Evolutionary conservation across 2,113 vertebrate genomes (phyloP).

Genomic region (Psephotus haematonotus): DNA sequence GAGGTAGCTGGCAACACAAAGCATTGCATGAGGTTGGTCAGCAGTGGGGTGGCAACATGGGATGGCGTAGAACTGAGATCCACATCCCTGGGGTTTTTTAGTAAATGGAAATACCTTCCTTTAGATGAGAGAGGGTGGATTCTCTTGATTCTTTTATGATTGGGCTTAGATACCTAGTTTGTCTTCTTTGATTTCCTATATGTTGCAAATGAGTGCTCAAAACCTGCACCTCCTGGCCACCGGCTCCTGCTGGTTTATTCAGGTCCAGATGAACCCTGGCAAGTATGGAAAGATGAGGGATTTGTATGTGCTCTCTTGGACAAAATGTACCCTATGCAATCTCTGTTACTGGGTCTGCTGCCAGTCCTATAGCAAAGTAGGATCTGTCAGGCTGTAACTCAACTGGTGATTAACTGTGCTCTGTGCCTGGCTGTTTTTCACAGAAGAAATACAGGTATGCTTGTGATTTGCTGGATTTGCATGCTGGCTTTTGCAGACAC

Average conservation of each 20-base stretch:
- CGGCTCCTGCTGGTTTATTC: not conserved
- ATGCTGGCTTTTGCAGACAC: not conserved
- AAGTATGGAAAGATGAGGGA: not conserved
- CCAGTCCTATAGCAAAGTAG: not conserved
- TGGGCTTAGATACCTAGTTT: not conserved
- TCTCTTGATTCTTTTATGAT: not conserved
- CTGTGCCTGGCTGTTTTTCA: not conserved
- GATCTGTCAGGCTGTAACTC: not conserved
- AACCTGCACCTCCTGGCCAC: not conserved
- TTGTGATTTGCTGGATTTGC: not conserved
- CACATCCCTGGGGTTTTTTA: not conserved
- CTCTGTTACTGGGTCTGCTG: not conserved
- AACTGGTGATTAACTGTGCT: not conserved
- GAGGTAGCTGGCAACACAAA: not conserved
- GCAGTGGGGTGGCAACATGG: not conserved
- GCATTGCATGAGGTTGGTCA: not conserved
- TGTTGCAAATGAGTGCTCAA: not conserved
- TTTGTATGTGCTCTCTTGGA: not conserved
- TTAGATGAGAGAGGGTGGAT: not conserved
- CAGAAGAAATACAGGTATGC: not conserved
- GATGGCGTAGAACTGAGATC: not conserved
- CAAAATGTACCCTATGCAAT: not conserved
- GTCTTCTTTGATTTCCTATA: not conserved
- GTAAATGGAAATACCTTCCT: not conserved
- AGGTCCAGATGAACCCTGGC: not conserved